phyloP scores from a whole-genome alignment of 1,140 invertebrate species.

The Muscidifurax raptorellus region DNA sequence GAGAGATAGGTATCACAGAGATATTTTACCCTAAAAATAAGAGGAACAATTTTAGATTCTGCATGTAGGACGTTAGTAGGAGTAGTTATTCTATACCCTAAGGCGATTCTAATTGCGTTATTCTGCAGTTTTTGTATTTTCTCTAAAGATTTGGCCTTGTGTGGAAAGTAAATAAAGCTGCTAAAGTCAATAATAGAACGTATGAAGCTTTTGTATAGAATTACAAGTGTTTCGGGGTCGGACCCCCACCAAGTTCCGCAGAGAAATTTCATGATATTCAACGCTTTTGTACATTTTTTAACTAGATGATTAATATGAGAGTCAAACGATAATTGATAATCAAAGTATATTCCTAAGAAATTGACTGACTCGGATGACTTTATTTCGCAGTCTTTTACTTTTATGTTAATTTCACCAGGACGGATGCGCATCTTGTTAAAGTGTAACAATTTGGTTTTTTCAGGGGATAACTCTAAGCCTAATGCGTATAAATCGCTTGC shows the following conservation, averaged over 20 bases:
- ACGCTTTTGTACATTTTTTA: background rate
- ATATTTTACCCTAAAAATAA: too few species aligned
- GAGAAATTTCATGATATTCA: conserved; percentile 12
- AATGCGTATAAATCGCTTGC: background rate
- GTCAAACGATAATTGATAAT: background rate
- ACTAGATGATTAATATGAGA: background rate
- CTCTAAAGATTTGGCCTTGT: too few species aligned
- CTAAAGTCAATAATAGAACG: background rate
- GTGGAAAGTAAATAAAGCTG: too few species aligned
- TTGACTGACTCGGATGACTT: background rate
- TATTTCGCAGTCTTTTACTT: background rate
- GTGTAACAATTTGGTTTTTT: conserved; percentile 1
- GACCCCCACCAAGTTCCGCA: background rate
- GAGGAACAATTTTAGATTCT: too few species aligned
- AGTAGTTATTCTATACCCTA: too few species aligned
- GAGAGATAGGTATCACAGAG: too few species aligned
- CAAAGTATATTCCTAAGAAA: conserved; percentile 14
- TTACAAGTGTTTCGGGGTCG: background rate
- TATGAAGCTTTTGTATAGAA: background rate
- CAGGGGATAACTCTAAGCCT: background rate
- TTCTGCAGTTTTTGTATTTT: too few species aligned
- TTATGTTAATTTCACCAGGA: background rate
- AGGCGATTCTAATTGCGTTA: too few species aligned
- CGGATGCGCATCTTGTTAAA: background rate
- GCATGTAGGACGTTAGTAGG: too few species aligned